Percentiles rank a stretch among this genome's conserved stretches.
phyloP scores from a whole-genome alignment of 2,888 invertebrate species.

The Meteorus colon region DNA sequence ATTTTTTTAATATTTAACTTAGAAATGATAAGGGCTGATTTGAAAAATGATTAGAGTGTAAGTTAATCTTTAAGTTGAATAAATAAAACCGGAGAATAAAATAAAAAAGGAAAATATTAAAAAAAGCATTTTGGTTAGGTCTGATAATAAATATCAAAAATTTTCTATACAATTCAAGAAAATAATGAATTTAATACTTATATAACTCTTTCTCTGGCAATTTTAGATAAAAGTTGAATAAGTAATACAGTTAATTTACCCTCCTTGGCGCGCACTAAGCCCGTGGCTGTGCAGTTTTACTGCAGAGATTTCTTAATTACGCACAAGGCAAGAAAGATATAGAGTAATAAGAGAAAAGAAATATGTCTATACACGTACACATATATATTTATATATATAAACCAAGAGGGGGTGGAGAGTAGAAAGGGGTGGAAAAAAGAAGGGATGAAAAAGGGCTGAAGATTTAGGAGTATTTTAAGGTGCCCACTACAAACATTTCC shows the following conservation, averaged over 20 bases:
- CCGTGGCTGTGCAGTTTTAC: slow-evolving; percentile 37
- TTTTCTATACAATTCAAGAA: slow-evolving; percentile 4
- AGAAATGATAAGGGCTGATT: no score
- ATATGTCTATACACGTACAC: slow-evolving; percentile 31
- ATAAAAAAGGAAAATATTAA: no score
- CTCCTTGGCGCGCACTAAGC: slow-evolving; percentile 25
- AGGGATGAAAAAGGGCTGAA: slow-evolving; percentile 50
- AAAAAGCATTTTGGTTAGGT: no score
- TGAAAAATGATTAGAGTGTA: no score
- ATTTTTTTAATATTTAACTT: no score
- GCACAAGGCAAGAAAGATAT: slow-evolving; percentile 52
- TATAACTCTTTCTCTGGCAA: slow-evolving; percentile 68
- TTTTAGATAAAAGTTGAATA: slow-evolving; percentile 73
- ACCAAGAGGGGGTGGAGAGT: slow-evolving; percentile 19
- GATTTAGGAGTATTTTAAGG: slow-evolving; percentile 60
- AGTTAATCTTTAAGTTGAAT: no score
- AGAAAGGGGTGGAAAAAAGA: slow-evolving; percentile 21
- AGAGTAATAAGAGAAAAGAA: slow-evolving; percentile 33
- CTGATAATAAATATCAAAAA: not conserved
- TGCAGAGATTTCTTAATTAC: slow-evolving; percentile 72
- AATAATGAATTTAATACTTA: slow-evolving; percentile 22
- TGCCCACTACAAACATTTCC: slow-evolving; percentile 24
- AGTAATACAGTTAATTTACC: slow-evolving; percentile 72
- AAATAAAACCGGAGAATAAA: no score
- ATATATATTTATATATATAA: slow-evolving; percentile 21